A percentile compares a stretch with the other conserved stretches of the same genome.
These are phyloP conservation scores for Clarias gariepinus DNA, from an alignment of 2,113 vertebrate species.

Conservation along the genomic window DNA sequence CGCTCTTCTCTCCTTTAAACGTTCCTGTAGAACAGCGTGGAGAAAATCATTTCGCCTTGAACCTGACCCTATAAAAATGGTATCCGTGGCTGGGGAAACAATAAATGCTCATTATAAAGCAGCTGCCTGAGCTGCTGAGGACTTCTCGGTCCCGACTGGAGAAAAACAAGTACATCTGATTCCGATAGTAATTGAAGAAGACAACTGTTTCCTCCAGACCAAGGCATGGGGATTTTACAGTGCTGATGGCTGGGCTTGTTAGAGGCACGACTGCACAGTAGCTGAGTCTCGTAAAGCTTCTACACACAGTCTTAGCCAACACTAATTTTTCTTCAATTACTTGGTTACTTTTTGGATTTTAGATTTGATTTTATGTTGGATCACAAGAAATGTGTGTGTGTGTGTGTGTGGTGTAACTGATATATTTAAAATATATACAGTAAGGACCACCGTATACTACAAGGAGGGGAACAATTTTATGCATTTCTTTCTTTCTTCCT, in stretches of 20 bases:
- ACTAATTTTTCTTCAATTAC: neutral
- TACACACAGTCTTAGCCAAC: conserved; percentile 18
- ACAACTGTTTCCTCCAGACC: conserved; percentile 67
- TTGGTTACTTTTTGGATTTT: neutral
- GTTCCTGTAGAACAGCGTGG: conserved; percentile 81
- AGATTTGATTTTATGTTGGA: neutral
- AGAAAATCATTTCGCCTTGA: conserved; percentile 80
- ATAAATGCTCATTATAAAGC: conserved; percentile 76
- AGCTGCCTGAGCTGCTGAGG: conserved; percentile 61
- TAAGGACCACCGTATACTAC: neutral
- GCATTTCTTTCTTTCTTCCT: too few relatives aligned
- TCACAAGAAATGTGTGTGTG: neutral
- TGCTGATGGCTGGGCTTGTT: conserved; percentile 61
- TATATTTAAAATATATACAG: neutral
- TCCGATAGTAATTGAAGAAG: conserved; percentile 71
- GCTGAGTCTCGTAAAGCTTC: conserved; percentile 44
- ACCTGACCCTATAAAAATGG: conserved; percentile 69
- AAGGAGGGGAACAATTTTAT: neutral
- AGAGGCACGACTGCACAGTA: conserved; percentile 55
- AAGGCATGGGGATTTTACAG: conserved; percentile 52
- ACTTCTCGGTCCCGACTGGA: conserved; percentile 66
- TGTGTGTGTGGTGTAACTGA: neutral
- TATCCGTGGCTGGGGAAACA: conserved; percentile 64
- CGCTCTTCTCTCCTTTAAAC: conserved; percentile 81
- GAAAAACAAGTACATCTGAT: conserved; percentile 75